These are phyloP conservation scores for Eurois occulta DNA, from an alignment of 2,888 invertebrate genomes.

Conservation along the genomic window DNA sequence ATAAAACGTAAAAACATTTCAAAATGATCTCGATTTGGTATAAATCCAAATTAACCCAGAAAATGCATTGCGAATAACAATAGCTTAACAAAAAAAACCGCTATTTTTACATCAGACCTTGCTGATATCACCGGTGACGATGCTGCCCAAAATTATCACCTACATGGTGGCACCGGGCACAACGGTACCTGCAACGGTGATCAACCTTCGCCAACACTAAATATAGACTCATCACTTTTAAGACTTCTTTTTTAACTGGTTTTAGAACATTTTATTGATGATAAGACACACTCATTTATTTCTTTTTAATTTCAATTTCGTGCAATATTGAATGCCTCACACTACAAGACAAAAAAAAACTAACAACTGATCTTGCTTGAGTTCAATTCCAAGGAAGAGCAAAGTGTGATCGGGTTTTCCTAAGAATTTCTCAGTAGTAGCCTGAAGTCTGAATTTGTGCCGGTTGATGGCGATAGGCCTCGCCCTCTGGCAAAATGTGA, in stretches of 20 bases:
- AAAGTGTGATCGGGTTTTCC: neutral
- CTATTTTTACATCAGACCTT: slow-evolving; percentile 55
- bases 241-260: neutral
- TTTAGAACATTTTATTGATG: neutral
- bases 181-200: slow-evolving; percentile 66
- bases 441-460: neutral
- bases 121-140: slow-evolving; percentile 57
- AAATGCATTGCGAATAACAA: slow-evolving; percentile 47
- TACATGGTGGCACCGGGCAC: slow-evolving; percentile 44
- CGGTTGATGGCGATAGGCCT: neutral
- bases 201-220: slow-evolving; percentile 58
- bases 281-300: neutral
- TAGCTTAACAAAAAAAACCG: slow-evolving; percentile 44
- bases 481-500: neutral
- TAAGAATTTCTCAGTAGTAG: neutral
- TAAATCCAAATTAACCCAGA: slow-evolving; percentile 25
- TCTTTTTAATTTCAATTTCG: neutral
- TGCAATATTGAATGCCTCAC: neutral
- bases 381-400: neutral
- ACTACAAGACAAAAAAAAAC: neutral
- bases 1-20: neutral
- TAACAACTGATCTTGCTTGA: neutral
- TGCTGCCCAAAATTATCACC: slow-evolving; percentile 65
- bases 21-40: slow-evolving; percentile 20
- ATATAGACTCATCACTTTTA: slow-evolving; percentile 43